Conservation (phyloP, 2,888 invertebrate genomes). For the Polia nebulosa region DNA sequence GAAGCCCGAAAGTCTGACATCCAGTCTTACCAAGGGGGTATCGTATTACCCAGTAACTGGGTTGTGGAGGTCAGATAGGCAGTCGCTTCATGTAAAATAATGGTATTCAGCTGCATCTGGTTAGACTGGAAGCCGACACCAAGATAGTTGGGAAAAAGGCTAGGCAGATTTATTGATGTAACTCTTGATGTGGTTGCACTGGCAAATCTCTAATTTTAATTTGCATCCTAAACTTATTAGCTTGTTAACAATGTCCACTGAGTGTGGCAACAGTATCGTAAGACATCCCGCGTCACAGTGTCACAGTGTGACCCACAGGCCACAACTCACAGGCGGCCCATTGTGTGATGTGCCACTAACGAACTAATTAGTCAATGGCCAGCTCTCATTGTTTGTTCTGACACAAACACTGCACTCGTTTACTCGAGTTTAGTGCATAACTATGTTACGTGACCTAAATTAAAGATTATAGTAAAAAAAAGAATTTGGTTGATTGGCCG, state of each 20-base stretch:
- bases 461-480: too few relatives aligned
- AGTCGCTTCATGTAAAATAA: too few relatives aligned
- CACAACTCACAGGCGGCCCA: conserved; percentile 20
- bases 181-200: too few relatives aligned
- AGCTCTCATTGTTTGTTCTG: conserved; percentile 45
- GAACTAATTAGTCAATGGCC: conserved; percentile 38
- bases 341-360: conserved; percentile 53
- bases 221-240: not conserved
- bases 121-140: too few relatives aligned
- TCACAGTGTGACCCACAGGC: conserved; percentile 28
- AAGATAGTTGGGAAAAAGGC: too few relatives aligned
- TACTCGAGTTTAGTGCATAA: conserved; percentile 12
- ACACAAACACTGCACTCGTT: conserved; percentile 40
- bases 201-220: not conserved
- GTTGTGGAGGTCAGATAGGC: too few relatives aligned
- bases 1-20: too few relatives aligned
- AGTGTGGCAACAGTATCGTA: conserved; percentile 28
- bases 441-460: conserved; percentile 30
- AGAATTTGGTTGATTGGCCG: too few relatives aligned
- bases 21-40: too few relatives aligned
- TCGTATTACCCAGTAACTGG: too few relatives aligned
- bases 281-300: conserved; percentile 9
- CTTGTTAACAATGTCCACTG: conserved; percentile 28
- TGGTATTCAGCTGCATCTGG: too few relatives aligned
- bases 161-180: too few relatives aligned